A percentile compares a stretch with the other conserved stretches of the same genome.
phyloP scores from a whole-genome alignment of 2,888 invertebrate genomes.

The Buathra laborator region DNA sequence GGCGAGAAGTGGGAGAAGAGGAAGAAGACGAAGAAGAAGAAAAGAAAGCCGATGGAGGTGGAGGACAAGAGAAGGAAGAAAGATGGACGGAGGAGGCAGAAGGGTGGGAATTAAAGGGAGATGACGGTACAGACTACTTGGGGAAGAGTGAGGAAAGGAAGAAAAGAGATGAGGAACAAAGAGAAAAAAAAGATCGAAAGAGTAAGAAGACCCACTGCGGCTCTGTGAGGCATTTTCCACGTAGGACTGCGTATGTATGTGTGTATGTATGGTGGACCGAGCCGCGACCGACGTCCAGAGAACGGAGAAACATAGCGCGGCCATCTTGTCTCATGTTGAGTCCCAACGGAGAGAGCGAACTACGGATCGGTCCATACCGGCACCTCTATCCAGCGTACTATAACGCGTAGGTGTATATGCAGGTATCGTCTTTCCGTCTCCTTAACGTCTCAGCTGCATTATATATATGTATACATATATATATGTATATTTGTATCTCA shows the following conservation, averaged over 20 bases:
- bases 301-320: constrained; percentile 56
- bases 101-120: constrained; percentile 73
- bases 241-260: constrained; percentile 4
- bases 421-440: constrained; percentile 59
- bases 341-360: constrained; percentile 55
- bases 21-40: constrained; percentile 35
- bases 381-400: constrained; percentile 45
- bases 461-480: not conserved
- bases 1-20: constrained; percentile 8
- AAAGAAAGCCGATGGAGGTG: constrained; percentile 51
- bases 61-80: constrained; percentile 67
- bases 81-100: constrained; percentile 72
- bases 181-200: constrained; percentile 29
- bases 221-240: constrained; percentile 62
- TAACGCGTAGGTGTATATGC: constrained; percentile 53
- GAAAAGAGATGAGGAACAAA: constrained; percentile 11
- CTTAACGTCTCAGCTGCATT: constrained; percentile 46
- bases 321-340: constrained; percentile 66
- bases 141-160: constrained; percentile 26
- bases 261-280: constrained; percentile 20
- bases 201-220: constrained; percentile 3
- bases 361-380: constrained; percentile 37
- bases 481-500: constrained; percentile 3
- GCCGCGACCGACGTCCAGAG: constrained; percentile 33
- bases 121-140: constrained; percentile 56